Evolutionary conservation across 2,113 vertebrate genomes (phyloP), one percentile per base, ranked within the genome.

Genomic region (Stomatorhinus ivindoensis): DNA sequence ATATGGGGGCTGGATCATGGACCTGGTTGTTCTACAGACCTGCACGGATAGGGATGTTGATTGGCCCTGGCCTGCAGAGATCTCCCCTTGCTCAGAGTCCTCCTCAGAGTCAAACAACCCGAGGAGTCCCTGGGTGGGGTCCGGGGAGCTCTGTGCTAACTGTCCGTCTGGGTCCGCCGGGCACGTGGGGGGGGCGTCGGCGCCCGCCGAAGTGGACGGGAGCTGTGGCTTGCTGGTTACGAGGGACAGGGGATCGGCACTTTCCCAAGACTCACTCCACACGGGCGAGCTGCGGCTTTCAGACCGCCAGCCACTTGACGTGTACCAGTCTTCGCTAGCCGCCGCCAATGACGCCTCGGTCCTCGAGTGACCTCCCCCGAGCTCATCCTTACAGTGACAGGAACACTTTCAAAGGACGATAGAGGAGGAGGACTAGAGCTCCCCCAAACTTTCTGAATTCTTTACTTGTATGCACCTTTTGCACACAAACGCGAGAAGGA

Each of bases 11-110:
- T 88, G 9, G 88, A 89, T 83, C 53, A 86, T n/a, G 15, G 15
- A 46, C 88, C 17, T 89, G 39, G 58, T n/a, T 51, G 6, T 91
- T 53, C 10, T 48, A 24, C 94, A 94, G 93, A 95, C 94, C 95
- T 95, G 94, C 1, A 82, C 90, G 83, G 87, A 58, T 24, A 88
- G 65, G 47, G 83, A 69, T 31, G 91, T 51, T 9, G 86, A 10
- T 31, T 76, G 65, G 76, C 87, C 86, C 86, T 86, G 90, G 69
- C 61, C 61, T 39, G 53, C 27, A 50, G 58, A 50, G 1, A 13
- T 65, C 73, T 90, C 90, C 47, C 51, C 88, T 21, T 58, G 51
- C 84, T 31, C 65, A 61, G 47, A 48, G 39, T 83, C 3, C 82
- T 86, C 39, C 9, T 88, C 88, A 4, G 44, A 73, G 53, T 82